phyloP scores from a whole-genome alignment of 2,888 invertebrate species.

The Athalia rosae region DNA sequence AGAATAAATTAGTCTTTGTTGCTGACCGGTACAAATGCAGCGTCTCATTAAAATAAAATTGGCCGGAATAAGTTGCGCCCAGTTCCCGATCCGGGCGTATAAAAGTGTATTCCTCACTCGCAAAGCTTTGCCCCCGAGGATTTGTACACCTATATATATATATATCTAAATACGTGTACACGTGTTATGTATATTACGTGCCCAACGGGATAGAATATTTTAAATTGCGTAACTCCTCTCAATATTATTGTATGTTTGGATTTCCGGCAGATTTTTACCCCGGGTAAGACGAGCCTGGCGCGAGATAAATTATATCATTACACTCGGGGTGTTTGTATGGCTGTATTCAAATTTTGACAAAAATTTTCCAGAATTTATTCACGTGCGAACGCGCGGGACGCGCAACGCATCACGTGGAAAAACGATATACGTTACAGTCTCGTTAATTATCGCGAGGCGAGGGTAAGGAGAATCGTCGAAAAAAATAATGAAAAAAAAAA shows the following conservation, averaged over 20 bases:
- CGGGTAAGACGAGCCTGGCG: slow-evolving; percentile 19
- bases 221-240: slow-evolving; percentile 25
- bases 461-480: no score
- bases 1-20: slow-evolving; percentile 40
- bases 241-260: slow-evolving; percentile 19
- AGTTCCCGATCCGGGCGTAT: background rate
- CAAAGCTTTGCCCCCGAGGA: background rate
- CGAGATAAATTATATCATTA: background rate
- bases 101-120: slow-evolving; percentile 1
- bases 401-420: no score
- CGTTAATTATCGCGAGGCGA: no score
- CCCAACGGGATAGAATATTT: background rate
- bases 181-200: background rate
- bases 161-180: background rate
- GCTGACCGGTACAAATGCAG: slow-evolving; percentile 19
- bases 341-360: background rate
- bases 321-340: background rate
- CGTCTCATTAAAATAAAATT: slow-evolving; percentile 37
- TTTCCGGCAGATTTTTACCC: slow-evolving; percentile 36
- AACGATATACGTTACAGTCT: no score
- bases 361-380: no score
- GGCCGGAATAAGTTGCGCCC: background rate
- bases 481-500: no score
- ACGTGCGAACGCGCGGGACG: no score
- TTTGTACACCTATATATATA: background rate